These are phyloP conservation scores for Anthrax anthrax DNA, from an alignment of 2,888 invertebrate genomes.

Conservation along the genomic window DNA sequence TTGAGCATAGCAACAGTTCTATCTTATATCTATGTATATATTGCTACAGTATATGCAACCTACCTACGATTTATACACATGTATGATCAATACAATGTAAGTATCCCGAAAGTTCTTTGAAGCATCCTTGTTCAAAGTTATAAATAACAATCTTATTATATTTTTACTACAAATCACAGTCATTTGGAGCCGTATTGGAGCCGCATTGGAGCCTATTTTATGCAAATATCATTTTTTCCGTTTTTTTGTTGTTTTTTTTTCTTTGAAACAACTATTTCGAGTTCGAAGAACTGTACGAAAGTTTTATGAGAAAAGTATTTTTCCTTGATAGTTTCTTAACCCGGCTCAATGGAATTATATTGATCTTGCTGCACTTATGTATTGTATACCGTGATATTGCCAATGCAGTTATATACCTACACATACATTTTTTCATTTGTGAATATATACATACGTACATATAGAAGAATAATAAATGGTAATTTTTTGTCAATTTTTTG, in stretches of 20 bases:
- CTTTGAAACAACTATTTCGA: slow-evolving; percentile 3
- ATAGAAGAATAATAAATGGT: no score
- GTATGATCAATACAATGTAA: no score
- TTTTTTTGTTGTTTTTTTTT: no score
- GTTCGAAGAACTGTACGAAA: slow-evolving; percentile 16
- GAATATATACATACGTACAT: no score
- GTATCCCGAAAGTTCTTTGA: background rate
- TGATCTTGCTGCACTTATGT: background rate
- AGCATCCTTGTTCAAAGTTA: background rate
- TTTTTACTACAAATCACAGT: background rate
- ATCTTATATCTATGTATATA: no score
- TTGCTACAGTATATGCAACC: no score
- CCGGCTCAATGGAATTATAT: background rate
- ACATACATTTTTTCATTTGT: no score
- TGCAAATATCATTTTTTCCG: slow-evolving; percentile 11
- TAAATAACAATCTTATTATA: background rate
- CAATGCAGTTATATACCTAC: background rate
- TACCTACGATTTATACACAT: no score
- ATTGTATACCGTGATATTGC: no score
- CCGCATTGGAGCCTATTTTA: slow-evolving; percentile 13
- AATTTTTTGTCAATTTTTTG: no score
- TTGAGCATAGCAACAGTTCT: background rate
- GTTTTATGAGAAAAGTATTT: slow-evolving; percentile 10
- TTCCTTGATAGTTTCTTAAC: slow-evolving; percentile 18
- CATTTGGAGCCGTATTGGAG: slow-evolving; percentile 9